phyloP scores from a whole-genome alignment of 2,113 vertebrate genomes.

The zebrafish (Danio rerio) region DNA sequence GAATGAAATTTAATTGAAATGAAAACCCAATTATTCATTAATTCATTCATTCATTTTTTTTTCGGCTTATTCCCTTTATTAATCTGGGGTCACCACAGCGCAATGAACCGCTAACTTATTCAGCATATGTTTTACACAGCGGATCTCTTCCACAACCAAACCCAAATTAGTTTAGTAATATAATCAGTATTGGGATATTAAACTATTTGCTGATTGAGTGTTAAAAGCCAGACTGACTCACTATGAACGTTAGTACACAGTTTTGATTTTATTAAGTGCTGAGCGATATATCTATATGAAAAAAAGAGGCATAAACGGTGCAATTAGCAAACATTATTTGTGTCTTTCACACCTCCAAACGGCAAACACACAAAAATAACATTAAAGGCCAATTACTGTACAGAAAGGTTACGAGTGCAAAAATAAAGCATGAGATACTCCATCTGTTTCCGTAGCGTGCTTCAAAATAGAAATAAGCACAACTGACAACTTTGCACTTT shows the following conservation, averaged over 20 bases:
- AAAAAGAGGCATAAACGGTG: not conserved
- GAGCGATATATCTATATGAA: not conserved
- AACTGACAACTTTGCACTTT: not conserved
- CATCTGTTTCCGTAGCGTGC: not conserved
- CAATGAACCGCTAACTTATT: too few species aligned
- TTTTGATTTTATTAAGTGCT: not conserved
- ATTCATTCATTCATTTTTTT: too few species aligned
- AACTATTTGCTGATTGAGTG: not conserved
- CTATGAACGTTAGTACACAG: not conserved
- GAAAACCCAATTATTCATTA: too few species aligned
- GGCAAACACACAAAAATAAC: not conserved
- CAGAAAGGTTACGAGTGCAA: too few species aligned
- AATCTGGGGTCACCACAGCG: too few species aligned
- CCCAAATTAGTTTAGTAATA: not conserved
- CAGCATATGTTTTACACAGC: too few species aligned
- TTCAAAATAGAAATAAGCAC: constrained; percentile 13
- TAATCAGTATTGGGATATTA: not conserved
- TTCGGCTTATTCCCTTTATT: too few species aligned
- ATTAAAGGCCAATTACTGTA: not conserved
- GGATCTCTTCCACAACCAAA: too few species aligned
- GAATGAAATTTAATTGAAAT: not conserved
- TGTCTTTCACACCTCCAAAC: constrained; percentile 16
- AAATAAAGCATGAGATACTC: not conserved
- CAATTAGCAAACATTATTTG: not conserved
- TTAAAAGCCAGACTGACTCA: not conserved